A percentile compares a stretch with the other conserved stretches of the same genome.
Evolutionary conservation across 2,888 invertebrate species (phyloP).

Genomic region (Nomada hirtipes): DNA sequence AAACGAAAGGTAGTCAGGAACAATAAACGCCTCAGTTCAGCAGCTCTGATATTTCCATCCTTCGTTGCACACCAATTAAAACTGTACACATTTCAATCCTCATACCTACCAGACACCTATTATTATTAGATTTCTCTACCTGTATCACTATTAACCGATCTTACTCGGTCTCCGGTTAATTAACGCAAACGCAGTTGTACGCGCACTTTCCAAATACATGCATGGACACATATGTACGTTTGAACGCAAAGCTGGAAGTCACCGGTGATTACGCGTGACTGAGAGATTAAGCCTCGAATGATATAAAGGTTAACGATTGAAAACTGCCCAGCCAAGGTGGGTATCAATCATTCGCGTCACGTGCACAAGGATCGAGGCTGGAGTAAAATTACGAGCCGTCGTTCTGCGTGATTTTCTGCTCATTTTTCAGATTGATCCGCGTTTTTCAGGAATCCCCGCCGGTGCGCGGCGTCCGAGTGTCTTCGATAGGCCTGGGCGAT

Average conservation of each 20-base stretch:
- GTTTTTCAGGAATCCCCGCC: slow-evolving; percentile 35
- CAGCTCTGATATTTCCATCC: too few relatives aligned
- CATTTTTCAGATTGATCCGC: slow-evolving; percentile 40
- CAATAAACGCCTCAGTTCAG: not conserved
- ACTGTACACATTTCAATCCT: too few relatives aligned
- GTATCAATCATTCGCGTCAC: slow-evolving; percentile 75
- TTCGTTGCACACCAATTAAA: too few relatives aligned
- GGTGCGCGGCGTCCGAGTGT: not conserved
- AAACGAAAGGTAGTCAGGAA: slow-evolving; percentile 24
- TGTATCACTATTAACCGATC: too few relatives aligned
- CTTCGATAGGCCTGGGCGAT: slow-evolving; percentile 31
- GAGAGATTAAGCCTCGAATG: slow-evolving; percentile 48
- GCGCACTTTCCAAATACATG: slow-evolving; percentile 16
- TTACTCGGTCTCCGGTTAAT: too few relatives aligned
- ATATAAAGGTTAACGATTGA: slow-evolving; percentile 76
- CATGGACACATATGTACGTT: too few relatives aligned
- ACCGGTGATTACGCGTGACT: slow-evolving; percentile 33
- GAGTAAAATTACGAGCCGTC: slow-evolving; percentile 42
- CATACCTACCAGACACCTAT: too few relatives aligned
- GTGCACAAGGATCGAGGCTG: slow-evolving; percentile 16
- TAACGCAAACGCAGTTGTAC: too few relatives aligned
- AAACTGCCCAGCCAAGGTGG: slow-evolving; percentile 72
- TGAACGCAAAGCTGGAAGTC: too few relatives aligned
- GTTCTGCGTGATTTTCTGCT: slow-evolving; percentile 41
- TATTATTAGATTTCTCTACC: too few relatives aligned